Conservation (phyloP, 2,888 invertebrate species). For the Metallyticus violacea region DNA sequence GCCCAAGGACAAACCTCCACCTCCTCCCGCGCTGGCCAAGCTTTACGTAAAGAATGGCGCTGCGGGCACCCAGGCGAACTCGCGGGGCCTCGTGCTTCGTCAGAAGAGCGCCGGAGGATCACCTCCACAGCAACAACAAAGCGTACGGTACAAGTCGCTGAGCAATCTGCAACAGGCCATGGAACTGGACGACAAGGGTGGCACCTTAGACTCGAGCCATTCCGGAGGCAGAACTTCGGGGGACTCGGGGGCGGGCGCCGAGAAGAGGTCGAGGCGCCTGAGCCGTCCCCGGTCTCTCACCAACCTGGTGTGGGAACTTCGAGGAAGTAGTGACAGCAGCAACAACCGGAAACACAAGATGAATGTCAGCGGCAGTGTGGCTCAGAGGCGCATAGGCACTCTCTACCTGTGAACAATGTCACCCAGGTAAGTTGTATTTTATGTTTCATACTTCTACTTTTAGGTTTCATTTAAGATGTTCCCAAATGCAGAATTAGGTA, state of each 20-base stretch:
- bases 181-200: slow-evolving; percentile 74
- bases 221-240: slow-evolving; percentile 84
- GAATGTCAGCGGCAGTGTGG: slow-evolving; percentile 47
- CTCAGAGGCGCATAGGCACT: slow-evolving; percentile 56
- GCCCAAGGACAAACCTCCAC: slow-evolving; percentile 58
- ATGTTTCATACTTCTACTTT: too few species aligned
- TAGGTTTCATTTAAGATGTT: too few species aligned
- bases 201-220: slow-evolving; percentile 86
- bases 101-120: slow-evolving; percentile 73
- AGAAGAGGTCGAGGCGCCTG: slow-evolving; percentile 71
- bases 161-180: slow-evolving; percentile 55
- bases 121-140: slow-evolving; percentile 58
- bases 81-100: slow-evolving; percentile 61
- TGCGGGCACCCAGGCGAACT: slow-evolving; percentile 45
- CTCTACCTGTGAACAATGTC: slow-evolving; percentile 50
- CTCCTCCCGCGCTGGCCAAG: slow-evolving; percentile 64
- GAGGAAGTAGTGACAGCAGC: slow-evolving; percentile 51
- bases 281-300: slow-evolving; percentile 83
- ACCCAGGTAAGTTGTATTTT: not conserved
- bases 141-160: slow-evolving; percentile 66
- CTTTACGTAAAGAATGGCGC: slow-evolving; percentile 76
- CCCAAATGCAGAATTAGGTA: too few species aligned
- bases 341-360: slow-evolving; percentile 47
- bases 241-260: slow-evolving; percentile 73
- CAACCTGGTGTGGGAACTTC: slow-evolving; percentile 78